Evolutionary conservation across 1,140 invertebrate species (phyloP), one percentile per base, ranked within the genome.

Genomic region (Drosophila repleta): DNA sequence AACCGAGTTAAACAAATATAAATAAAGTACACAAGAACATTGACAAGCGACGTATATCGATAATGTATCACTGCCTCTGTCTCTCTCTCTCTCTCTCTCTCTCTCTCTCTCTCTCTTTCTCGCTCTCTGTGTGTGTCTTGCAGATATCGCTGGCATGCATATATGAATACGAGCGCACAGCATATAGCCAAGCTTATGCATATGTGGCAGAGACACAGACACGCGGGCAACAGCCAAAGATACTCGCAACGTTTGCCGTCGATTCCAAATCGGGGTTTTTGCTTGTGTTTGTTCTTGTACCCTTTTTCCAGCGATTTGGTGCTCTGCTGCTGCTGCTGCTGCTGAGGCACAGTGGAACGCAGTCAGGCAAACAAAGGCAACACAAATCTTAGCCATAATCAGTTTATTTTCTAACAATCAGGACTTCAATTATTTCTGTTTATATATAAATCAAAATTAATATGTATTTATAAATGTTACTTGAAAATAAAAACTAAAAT

Each of bases 1-100:
- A 73, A 74, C 68, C 53, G 73, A 74, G 76, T 64, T 89, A 76
- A 88, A 69, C 83, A 88, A 88, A 88, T 88, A 88, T 71, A 81
- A 88, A 88, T 88, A 89, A 87, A 62, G 62, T 70, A 64, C 49
- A 75, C 75, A 61, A 67, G 26, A 57, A 66, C 55, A 68, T 61
- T 55, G 56, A 65, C 67, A 32, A 18, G 8, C 29, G 46, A 10
- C 32, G 32, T 61, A 66, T 66, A 75, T 71, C 75, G 72, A 71
- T 78, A 78, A 66, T 66, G 67, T 70, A 69, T 57, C 21, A 17
- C 6, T 55, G 55, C 49, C 24, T 24, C 24, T n/a, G n/a, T n/a
- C n/a, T n/a, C n/a, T n/a, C n/a, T n/a, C n/a, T n/a, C n/a, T n/a
- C n/a, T n/a, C n/a, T n/a, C n/a, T n/a, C n/a, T n/a, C n/a, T n/a